Base-by-base conservation (phyloP, 2,888 invertebrate genomes). In the Gastracanthus pulcherrimus region DNA sequence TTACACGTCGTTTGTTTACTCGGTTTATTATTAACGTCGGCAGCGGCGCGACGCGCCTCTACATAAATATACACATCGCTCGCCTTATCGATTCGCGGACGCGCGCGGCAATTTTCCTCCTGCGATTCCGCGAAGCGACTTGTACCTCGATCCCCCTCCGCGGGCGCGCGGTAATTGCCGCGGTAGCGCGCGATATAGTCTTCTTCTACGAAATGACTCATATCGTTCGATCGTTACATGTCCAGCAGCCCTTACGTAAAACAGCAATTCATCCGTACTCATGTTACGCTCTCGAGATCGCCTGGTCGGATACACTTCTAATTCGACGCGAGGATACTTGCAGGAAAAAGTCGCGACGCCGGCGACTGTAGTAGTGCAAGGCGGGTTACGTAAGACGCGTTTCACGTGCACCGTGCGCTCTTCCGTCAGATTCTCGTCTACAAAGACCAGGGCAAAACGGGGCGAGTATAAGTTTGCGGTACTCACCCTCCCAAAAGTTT, bases 401-500 rank as follows among this genome's bases (percentile, higher is more conserved):
- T 23, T 23, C 48, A 6, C 16, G 23, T 5, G 26, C n/a, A 19
- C 19, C 31, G 29, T 45, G 5, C 16, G 31, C 29, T 41, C n/a
- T 3, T 1, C 16, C 11, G 45, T n/a, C 19, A 51, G 29, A 66
- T 60, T 29, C n/a, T n/a, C n/a, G n/a, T n/a, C n/a, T n/a, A 29
- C 4, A 16, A 31, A 26, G 5, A 6, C 13, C 9, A 31, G 1
- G 31, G 26, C 0, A 5, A 62, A 9, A 16, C 34, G n/a, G 11
- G 23, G 23, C 3, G 9, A 67, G 7, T 6, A 16, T 34, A 3
- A 29, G n/a, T n/a, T n/a, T n/a, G n/a, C 16, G 5, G 0, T 9
- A 82, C 82, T 82, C 41, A 82, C 82, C 82, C 82, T 76, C 82
- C 82, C 79, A 71, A 79, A 82, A 55, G 41, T 38, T 79, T 45